Evolutionary conservation across 2,113 vertebrate species (phyloP).

Genomic region (Haemorhous mexicanus): DNA sequence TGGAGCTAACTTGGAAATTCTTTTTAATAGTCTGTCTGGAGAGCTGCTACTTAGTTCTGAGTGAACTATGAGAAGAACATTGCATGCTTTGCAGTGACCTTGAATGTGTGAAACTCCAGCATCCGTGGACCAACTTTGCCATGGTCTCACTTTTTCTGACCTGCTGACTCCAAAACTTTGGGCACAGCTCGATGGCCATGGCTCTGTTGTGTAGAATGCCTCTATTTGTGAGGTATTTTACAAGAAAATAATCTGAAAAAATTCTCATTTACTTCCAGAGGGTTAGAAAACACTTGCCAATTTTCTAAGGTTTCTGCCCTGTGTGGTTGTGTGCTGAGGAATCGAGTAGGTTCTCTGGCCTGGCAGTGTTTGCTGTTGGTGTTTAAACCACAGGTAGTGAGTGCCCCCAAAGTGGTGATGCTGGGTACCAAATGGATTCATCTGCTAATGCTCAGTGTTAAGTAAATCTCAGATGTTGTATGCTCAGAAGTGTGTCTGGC

Average conservation of each 20-base stretch:
- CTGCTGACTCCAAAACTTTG: not conserved
- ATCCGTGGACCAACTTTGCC: not conserved
- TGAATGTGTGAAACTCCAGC: not conserved
- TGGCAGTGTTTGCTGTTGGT: not conserved
- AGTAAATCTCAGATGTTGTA: not conserved
- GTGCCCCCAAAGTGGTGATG: not conserved
- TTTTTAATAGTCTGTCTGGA: not conserved
- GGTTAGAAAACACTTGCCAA: not conserved
- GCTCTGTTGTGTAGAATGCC: not conserved
- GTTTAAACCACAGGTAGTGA: not conserved
- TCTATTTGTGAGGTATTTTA: not conserved
- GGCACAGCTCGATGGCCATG: not conserved
- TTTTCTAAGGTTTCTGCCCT: not conserved
- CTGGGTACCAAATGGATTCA: not conserved
- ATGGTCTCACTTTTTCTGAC: not conserved
- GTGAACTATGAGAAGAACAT: not conserved
- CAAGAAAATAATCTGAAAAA: not conserved
- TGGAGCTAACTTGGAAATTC: not conserved
- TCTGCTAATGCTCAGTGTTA: not conserved
- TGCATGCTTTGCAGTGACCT: not conserved
- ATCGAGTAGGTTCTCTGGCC: not conserved
- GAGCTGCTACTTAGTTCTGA: not conserved
- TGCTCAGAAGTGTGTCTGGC: not conserved
- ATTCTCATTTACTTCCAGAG: not conserved
- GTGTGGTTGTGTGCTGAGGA: not conserved